Evolutionary conservation across 1,140 invertebrate species (phyloP).

Genomic region (Procambarus clarkii): DNA sequence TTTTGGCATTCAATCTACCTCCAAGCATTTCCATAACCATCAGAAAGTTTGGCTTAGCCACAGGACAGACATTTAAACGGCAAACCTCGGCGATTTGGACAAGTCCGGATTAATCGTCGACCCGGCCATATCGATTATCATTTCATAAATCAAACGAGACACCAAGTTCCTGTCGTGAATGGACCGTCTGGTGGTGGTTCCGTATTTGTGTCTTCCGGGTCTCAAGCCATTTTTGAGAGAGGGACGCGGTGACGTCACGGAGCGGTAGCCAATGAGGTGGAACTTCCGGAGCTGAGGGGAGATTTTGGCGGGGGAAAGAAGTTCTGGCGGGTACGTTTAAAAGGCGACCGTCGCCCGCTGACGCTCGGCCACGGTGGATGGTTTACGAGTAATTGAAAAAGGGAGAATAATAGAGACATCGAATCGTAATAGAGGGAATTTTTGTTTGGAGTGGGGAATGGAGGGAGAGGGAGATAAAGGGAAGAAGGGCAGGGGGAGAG

Average conservation of each 20-base stretch:
- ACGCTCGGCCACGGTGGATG: not conserved
- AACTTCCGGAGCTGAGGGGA: not conserved
- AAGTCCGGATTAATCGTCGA: not conserved
- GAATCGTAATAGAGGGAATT: no score
- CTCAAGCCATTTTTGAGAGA: constrained; percentile 1
- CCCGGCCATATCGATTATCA: not conserved
- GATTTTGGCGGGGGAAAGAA: not conserved
- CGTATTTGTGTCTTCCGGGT: constrained; percentile 5
- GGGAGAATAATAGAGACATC: not conserved
- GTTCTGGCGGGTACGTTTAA: not conserved
- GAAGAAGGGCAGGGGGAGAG: no score
- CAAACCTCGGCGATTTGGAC: not conserved
- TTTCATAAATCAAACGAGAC: constrained; percentile 7
- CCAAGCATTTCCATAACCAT: no score
- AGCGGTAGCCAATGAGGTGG: constrained; percentile 1
- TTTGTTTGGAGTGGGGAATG: no score
- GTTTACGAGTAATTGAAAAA: not conserved
- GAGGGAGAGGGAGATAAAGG: no score
- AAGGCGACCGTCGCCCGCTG: not conserved
- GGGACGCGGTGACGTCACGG: not conserved
- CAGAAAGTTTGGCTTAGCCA: no score
- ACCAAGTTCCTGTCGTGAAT: not conserved
- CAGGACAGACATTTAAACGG: no score
- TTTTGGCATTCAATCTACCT: no score
- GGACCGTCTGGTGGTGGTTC: not conserved